Evolutionary conservation across 1,140 invertebrate genomes (phyloP), one percentile per base, ranked within the genome.

Genomic region (Acromyrmex heyeri): DNA sequence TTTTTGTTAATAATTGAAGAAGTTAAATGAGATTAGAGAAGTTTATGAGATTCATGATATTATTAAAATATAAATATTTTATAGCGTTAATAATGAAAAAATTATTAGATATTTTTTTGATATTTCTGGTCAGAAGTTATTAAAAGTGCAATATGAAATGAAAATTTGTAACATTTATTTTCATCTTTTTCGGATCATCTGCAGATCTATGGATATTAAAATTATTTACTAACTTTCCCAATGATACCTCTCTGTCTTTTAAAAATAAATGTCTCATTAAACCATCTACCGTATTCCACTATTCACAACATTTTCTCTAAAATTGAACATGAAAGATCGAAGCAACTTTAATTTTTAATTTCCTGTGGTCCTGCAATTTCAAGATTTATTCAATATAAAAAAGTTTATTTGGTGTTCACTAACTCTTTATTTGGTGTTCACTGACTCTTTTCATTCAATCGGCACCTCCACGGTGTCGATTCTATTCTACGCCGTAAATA

Each of bases 401-500:
- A 69, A 69, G 24, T 73, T 38, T n/a, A 81, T 57, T 81, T 30
- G 65, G 18, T 70, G 77, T 81, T 81, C n/a, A 53, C 5, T 24
- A 50, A 70, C 64, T 55, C 77, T 65, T 48, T n/a, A 81, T 57
- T 81, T 30, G 65, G 24, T 70, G 78, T 81, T 81, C 21, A 53
- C 6, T 27, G 64, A 70, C 65, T 55, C 78, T 67, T 38, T 38
- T 48, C 44, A 24, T 69, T 81, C 34, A 38, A 8, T 8, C 34
- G 48, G 70, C 34, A 70, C n/a, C 8, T 55, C n/a, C 16, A 69
- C 48, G n/a, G 21, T 67, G 77, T 67, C 77, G 48, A 81, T 70
- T 81, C 50, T 69, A 70, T 81, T 69, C 21, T 38, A 38, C 21
- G 8, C 8, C 16, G 64, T 48, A 69, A 81, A 81, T 70, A 81